Evolutionary conservation across 2,888 invertebrate species (phyloP).

Genomic region (Euclidia mi): DNA sequence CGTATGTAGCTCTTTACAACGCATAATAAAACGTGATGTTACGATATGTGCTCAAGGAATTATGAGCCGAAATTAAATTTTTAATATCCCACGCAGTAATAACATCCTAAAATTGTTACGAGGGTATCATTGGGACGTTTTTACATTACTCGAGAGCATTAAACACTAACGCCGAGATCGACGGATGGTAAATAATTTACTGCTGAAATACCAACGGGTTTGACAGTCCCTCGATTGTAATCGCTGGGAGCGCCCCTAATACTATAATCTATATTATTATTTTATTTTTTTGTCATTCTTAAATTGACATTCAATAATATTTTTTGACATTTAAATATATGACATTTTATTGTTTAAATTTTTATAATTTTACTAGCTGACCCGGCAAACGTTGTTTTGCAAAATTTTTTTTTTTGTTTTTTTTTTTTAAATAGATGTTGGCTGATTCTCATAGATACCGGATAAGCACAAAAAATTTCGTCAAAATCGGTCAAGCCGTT

Average conservation of each 20-base stretch:
- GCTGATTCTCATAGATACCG: too few relatives aligned
- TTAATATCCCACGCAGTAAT: constrained; percentile 56
- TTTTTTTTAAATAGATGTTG: too few relatives aligned
- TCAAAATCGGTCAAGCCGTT: too few relatives aligned
- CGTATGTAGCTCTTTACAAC: constrained; percentile 55
- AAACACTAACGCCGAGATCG: constrained; percentile 65
- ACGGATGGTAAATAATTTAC: constrained; percentile 74
- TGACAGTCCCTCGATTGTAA: constrained; percentile 74
- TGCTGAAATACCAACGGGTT: constrained; percentile 67
- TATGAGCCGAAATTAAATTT: constrained; percentile 60
- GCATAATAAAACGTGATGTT: constrained; percentile 59
- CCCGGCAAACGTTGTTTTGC: too few relatives aligned
- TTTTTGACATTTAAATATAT: too few relatives aligned
- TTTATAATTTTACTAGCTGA: too few relatives aligned
- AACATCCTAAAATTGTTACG: constrained; percentile 48
- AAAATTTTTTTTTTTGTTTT: too few relatives aligned
- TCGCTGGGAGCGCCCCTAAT: constrained; percentile 48
- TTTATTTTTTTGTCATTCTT: too few relatives aligned
- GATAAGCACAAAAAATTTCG: too few relatives aligned
- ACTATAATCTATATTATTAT: constrained; percentile 48
- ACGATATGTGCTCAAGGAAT: constrained; percentile 57
- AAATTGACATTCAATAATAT: too few relatives aligned
- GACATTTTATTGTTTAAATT: too few relatives aligned
- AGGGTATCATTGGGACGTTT: constrained; percentile 43
- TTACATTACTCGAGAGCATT: constrained; percentile 49